phyloP scores from a whole-genome alignment of 1,140 invertebrate species.

The Drosophila nikananu region DNA sequence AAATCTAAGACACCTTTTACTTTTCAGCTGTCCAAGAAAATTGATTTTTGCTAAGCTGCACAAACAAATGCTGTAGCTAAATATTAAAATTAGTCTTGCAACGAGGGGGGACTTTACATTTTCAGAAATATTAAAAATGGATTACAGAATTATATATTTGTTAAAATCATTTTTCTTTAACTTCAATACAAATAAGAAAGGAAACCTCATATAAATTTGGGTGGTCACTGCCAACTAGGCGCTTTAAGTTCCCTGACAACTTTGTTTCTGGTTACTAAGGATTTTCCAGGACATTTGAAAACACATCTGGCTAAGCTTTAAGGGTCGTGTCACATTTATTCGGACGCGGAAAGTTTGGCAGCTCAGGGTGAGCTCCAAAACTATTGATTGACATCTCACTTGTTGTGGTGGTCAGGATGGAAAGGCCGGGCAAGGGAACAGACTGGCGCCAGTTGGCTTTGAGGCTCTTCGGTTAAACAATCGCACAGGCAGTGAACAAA shows the following conservation, averaged over 20 bases:
- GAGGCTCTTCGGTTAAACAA: conserved; percentile 34
- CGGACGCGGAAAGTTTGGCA: not conserved
- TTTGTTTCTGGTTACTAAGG: not conserved
- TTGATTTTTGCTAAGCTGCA: conserved; percentile 13
- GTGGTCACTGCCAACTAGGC: not conserved
- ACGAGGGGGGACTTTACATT: not conserved
- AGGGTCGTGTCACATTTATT: conserved; percentile 10
- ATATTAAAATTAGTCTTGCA: not conserved
- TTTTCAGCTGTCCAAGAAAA: conserved; percentile 30
- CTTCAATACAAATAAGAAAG: not conserved
- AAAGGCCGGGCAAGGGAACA: not conserved
- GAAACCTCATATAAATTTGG: not conserved
- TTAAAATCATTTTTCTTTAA: not conserved
- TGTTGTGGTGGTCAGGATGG: conserved; percentile 23
- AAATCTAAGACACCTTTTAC: conserved; percentile 23
- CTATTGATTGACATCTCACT: conserved; percentile 52
- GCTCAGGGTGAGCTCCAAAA: conserved; percentile 7
- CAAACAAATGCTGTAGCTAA: conserved; percentile 11
- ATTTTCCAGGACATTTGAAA: conserved; percentile 6
- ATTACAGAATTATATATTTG: not conserved
- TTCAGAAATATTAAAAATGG: too few relatives aligned
- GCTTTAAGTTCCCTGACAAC: conserved; percentile 2
- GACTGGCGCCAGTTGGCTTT: conserved; percentile 43
- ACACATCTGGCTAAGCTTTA: conserved; percentile 7
- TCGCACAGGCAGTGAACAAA: conserved; percentile 23